A percentile compares a stretch with the other conserved stretches of the same genome.
Conservation (phyloP, 2,888 invertebrate genomes). For the Zaprionus lineosus region DNA sequence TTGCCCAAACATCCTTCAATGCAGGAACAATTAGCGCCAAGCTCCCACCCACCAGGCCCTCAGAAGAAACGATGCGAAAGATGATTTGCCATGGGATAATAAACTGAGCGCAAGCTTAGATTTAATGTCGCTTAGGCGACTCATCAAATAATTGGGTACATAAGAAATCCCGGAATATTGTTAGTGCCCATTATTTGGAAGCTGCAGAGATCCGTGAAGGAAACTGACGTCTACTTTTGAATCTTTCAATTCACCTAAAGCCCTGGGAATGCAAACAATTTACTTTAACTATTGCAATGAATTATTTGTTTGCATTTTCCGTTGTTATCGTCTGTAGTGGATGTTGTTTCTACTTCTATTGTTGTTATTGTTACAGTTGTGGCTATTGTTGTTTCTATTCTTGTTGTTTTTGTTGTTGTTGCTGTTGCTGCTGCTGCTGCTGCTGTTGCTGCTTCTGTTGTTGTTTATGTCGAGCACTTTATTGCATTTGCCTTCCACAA, state of each 20-base stretch:
- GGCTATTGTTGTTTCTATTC: conserved; percentile 25
- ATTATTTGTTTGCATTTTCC: conserved; percentile 40
- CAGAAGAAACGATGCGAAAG: too few relatives aligned
- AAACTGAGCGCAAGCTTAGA: too few relatives aligned
- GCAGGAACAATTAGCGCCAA: conserved; percentile 6
- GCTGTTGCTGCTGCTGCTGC: conserved; percentile 2
- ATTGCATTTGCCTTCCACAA: too few relatives aligned
- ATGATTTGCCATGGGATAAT: too few relatives aligned
- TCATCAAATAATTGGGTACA: too few relatives aligned
- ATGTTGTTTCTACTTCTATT: conserved; percentile 17
- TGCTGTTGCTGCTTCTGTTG: conserved; percentile 7
- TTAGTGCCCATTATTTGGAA: too few relatives aligned
- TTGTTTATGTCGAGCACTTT: background rate
- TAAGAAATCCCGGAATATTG: too few relatives aligned
- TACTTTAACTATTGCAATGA: conserved; percentile 30
- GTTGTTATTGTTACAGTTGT: conserved; percentile 4
- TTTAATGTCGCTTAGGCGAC: too few relatives aligned
- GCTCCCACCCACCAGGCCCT: too few relatives aligned
- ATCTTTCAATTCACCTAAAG: background rate
- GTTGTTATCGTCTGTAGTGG: conserved; percentile 9
- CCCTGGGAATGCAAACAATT: conserved; percentile 37
- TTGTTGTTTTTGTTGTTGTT: background rate
- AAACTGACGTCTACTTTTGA: conserved; percentile 7
- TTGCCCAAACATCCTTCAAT: background rate
- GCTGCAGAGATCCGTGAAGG: too few relatives aligned